Conservation (phyloP, 2,797 vertebrate genomes). For the Australoheros facetus region DNA sequence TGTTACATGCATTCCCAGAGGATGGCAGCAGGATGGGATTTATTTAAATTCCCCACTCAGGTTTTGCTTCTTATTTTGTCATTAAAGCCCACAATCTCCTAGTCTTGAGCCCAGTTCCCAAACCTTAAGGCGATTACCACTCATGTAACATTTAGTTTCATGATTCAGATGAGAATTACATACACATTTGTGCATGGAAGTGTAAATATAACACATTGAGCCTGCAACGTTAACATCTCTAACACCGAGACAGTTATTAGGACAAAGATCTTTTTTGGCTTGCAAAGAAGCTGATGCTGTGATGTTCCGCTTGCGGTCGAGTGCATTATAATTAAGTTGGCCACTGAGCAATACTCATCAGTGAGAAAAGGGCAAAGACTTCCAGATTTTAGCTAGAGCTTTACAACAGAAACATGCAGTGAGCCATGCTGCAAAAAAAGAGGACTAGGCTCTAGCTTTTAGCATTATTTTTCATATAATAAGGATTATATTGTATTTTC, state of each 20-base stretch:
- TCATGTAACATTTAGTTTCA: slow-evolving; percentile 11
- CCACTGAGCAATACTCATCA: slow-evolving; percentile 49
- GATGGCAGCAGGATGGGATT: neutral
- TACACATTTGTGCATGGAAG: slow-evolving; percentile 22
- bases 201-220: neutral
- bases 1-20: neutral
- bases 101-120: slow-evolving; percentile 22
- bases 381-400: slow-evolving; percentile 38
- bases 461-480: neutral
- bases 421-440: slow-evolving; percentile 6
- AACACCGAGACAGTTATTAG: slow-evolving; percentile 42
- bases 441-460: neutral
- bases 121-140: slow-evolving; percentile 10
- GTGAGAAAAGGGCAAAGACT: slow-evolving; percentile 42
- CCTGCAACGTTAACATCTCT: slow-evolving; percentile 25
- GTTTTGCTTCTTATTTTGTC: slow-evolving; percentile 12
- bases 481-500: neutral
- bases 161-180: slow-evolving; percentile 25
- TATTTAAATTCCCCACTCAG: slow-evolving; percentile 6
- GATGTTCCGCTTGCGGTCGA: slow-evolving; percentile 29
- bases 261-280: slow-evolving; percentile 71
- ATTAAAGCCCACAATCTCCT: slow-evolving; percentile 28
- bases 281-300: slow-evolving; percentile 54
- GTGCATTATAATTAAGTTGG: slow-evolving; percentile 64
- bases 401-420: slow-evolving; percentile 13